Percentiles rank a stretch among this genome's conserved stretches.
Conservation (phyloP, 2,888 invertebrate genomes). For the Himalopsyche japonica region DNA sequence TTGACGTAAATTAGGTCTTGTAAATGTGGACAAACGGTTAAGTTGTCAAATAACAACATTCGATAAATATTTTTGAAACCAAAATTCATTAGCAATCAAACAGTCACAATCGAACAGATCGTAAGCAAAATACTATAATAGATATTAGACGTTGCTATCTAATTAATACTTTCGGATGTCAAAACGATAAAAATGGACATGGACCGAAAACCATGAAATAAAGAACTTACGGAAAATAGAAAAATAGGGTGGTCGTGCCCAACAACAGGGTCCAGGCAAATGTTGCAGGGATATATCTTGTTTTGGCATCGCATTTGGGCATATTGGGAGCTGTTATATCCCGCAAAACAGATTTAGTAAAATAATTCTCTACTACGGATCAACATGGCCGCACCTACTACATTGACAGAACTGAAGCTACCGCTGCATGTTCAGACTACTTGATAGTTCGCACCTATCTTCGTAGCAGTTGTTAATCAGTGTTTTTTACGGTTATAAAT, state of each 20-base stretch:
- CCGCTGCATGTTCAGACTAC: neutral
- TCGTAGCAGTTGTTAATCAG: neutral
- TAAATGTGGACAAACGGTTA: neutral
- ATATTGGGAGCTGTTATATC: constrained; percentile 62
- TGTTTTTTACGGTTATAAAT: neutral
- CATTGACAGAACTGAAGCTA: constrained; percentile 44
- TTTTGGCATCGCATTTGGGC: constrained; percentile 96
- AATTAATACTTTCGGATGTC: constrained; percentile 31
- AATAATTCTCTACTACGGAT: constrained; percentile 51
- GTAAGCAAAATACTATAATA: constrained; percentile 20
- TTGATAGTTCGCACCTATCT: neutral
- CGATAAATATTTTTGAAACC: constrained; percentile 1
- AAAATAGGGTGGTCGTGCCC: constrained; percentile 92
- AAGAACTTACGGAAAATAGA: constrained; percentile 94
- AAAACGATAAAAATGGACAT: constrained; percentile 30
- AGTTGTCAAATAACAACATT: neutral
- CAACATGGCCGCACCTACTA: constrained; percentile 67
- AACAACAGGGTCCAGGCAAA: constrained; percentile 97
- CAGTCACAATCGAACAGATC: neutral
- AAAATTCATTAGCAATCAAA: neutral
- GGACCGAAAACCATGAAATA: constrained; percentile 22
- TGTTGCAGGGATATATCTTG: constrained; percentile 96
- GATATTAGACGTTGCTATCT: constrained; percentile 19
- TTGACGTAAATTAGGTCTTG: neutral
- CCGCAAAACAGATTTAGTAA: constrained; percentile 35